These are phyloP conservation scores for Limnephilus marmoratus DNA, from an alignment of 2,888 invertebrate species.

Conservation along the genomic window DNA sequence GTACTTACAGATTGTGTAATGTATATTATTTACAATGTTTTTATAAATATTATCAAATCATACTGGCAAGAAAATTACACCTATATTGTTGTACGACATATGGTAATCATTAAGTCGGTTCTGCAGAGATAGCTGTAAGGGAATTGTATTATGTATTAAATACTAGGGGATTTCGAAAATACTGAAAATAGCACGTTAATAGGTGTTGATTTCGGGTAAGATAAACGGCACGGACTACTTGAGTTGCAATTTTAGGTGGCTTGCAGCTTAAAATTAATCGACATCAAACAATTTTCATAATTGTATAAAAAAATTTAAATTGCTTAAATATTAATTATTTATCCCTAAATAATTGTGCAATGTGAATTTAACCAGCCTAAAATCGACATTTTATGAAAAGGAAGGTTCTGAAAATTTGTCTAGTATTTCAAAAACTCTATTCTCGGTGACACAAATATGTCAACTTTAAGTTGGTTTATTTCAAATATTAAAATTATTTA, in stretches of 20 bases:
- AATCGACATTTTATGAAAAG: neutral
- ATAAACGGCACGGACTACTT: neutral
- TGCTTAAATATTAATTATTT: neutral
- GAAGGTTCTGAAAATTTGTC: neutral
- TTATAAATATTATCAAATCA: neutral
- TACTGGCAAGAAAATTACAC: neutral
- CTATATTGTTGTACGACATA: neutral
- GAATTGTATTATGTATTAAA: no score
- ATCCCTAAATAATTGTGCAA: neutral
- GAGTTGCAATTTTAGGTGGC: neutral
- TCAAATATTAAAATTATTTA: constrained; percentile 2
- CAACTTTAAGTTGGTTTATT: neutral
- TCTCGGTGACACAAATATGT: neutral
- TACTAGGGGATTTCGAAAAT: no score
- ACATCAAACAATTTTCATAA: neutral
- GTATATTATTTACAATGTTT: neutral
- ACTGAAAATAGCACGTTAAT: no score
- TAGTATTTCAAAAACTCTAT: neutral
- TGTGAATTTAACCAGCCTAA: neutral
- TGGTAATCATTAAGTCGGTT: neutral
- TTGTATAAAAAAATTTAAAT: neutral
- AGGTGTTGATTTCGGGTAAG: no score
- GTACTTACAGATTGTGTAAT: neutral
- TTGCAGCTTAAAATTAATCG: neutral
- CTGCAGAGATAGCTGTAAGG: no score